Evolutionary conservation across 2,113 vertebrate species (phyloP).

Genomic region (Laterallus jamaicensis): DNA sequence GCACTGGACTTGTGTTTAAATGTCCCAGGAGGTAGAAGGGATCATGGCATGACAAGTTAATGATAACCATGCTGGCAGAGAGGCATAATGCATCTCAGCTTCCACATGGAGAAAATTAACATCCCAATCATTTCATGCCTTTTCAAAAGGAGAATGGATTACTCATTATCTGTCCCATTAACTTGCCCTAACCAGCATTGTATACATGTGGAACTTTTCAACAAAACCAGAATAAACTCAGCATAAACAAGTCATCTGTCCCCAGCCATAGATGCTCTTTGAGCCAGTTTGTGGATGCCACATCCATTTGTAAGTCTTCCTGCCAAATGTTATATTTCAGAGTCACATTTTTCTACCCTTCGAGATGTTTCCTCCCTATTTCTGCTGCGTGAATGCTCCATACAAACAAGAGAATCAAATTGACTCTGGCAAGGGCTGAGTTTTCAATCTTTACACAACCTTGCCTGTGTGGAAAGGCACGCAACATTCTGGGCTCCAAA

Average conservation of each 20-base stretch:
- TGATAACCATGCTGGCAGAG: neutral
- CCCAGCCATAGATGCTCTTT: neutral
- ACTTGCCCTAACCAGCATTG: neutral
- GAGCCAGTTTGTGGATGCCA: neutral
- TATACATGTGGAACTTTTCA: neutral
- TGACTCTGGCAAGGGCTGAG: neutral
- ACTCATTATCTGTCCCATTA: neutral
- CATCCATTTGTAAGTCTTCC: neutral
- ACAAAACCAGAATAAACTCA: neutral
- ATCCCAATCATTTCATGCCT: neutral
- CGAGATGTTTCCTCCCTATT: neutral
- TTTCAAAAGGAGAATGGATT: neutral
- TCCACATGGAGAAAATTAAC: neutral
- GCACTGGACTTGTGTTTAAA: accelerated
- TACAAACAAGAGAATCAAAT: neutral
- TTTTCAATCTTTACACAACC: neutral
- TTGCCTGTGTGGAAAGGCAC: neutral
- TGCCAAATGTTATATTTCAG: neutral
- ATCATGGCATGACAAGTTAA: neutral
- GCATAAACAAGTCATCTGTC: neutral
- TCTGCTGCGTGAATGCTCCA: neutral
- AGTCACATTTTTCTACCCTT: neutral
- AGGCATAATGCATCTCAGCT: neutral
- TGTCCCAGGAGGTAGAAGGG: neutral
- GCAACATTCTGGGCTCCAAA: neutral